phyloP scores from a whole-genome alignment of 1,140 invertebrate genomes.

The Pseudomyrmex dendroicus region DNA sequence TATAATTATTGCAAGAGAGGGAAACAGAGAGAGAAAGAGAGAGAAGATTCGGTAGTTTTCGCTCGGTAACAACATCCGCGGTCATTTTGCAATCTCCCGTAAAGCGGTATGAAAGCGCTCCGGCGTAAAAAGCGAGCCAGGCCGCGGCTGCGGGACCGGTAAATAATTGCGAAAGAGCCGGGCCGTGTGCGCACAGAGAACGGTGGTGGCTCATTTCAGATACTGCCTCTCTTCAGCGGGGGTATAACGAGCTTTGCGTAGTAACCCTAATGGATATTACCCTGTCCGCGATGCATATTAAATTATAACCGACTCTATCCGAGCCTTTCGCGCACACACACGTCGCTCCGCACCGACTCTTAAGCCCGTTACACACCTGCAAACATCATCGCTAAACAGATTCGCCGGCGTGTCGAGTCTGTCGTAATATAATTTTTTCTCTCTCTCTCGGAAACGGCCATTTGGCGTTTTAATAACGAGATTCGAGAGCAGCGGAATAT shows the following conservation, averaged over 20 bases:
- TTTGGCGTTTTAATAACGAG: slow-evolving; percentile 1
- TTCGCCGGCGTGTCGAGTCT: background rate
- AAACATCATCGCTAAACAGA: slow-evolving; percentile 42
- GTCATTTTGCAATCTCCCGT: slow-evolving; percentile 42
- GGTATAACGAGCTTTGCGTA: slow-evolving; percentile 58
- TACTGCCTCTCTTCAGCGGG: slow-evolving; percentile 29
- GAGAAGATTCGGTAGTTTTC: slow-evolving; percentile 16
- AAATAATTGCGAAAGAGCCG: slow-evolving; percentile 58
- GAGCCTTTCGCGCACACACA: background rate
- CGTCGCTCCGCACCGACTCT: slow-evolving; percentile 32
- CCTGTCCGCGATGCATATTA: slow-evolving; percentile 61
- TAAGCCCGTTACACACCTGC: slow-evolving; percentile 5
- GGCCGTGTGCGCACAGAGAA: slow-evolving; percentile 9
- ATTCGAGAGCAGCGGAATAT: background rate
- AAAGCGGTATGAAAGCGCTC: slow-evolving; percentile 42
- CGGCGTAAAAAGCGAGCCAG: slow-evolving; percentile 20
- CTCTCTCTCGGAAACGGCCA: background rate
- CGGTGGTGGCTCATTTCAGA: slow-evolving; percentile 48
- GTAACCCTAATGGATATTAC: slow-evolving; percentile 69
- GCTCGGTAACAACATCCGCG: slow-evolving; percentile 14
- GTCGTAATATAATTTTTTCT: background rate
- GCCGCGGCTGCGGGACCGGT: slow-evolving; percentile 10
- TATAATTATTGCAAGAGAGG: too few relatives aligned
- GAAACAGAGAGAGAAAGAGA: slow-evolving; percentile 1
- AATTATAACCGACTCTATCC: slow-evolving; percentile 54